phyloP scores from a whole-genome alignment of 2,113 vertebrate genomes.

The Podarcis raffonei region DNA sequence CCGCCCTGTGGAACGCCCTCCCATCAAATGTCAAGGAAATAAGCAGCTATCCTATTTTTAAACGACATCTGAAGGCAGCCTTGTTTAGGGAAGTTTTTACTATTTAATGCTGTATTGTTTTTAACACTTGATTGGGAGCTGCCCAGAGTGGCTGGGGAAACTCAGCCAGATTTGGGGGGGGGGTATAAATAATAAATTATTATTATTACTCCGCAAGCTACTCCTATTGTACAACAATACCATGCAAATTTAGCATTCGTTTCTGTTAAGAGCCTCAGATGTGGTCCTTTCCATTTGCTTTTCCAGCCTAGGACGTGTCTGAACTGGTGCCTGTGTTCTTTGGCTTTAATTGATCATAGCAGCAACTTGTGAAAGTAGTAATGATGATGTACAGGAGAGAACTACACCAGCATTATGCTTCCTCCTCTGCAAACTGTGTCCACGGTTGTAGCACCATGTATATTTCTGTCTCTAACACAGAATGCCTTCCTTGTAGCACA shows the following conservation, averaged over 20 bases:
- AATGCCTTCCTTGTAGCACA: not conserved
- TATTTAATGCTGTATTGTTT: no score
- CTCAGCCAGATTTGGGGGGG: no score
- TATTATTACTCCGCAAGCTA: not conserved
- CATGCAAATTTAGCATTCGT: not conserved
- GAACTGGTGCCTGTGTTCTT: not conserved
- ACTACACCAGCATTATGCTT: not conserved
- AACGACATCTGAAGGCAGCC: no score
- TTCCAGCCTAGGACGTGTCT: not conserved
- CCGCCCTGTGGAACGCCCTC: no score
- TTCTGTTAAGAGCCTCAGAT: not conserved
- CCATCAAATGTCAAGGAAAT: no score
- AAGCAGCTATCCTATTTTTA: no score
- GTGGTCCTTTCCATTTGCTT: constrained; percentile 10
- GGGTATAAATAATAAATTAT: no score
- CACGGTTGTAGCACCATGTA: not conserved
- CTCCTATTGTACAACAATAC: not conserved
- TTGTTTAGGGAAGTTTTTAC: no score
- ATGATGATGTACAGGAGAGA: not conserved
- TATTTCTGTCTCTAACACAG: not conserved
- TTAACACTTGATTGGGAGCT: no score
- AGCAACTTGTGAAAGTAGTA: not conserved
- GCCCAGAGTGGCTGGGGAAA: no score
- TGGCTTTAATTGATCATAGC: not conserved
- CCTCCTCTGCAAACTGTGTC: not conserved